phyloP scores from a whole-genome alignment of 2,888 invertebrate genomes.

The Cephus pygmeus region DNA sequence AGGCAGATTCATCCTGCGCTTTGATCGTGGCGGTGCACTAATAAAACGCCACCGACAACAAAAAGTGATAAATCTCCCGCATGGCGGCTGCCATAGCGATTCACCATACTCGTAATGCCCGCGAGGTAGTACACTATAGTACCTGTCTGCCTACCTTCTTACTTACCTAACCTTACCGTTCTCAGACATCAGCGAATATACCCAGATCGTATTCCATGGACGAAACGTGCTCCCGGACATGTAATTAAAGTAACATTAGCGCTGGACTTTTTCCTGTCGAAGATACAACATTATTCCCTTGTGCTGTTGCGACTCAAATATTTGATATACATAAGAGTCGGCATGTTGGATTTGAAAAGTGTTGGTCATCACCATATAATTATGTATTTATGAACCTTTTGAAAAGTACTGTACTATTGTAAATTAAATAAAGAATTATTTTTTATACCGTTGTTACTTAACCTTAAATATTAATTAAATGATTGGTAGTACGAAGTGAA shows the following conservation, averaged over 20 bases:
- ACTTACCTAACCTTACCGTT: neutral
- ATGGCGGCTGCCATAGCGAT: slow-evolving; percentile 20
- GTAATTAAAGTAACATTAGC: slow-evolving; percentile 34
- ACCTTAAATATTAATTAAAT: no score
- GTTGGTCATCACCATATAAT: neutral
- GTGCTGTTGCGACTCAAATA: neutral
- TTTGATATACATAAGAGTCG: neutral
- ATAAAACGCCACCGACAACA: slow-evolving; percentile 19
- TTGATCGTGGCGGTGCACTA: slow-evolving; percentile 6
- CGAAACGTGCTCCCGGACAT: slow-evolving; percentile 22
- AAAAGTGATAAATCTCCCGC: slow-evolving; percentile 34
- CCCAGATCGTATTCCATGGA: neutral
- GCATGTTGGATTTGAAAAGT: neutral
- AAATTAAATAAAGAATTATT: neutral
- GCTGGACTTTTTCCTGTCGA: slow-evolving; percentile 12
- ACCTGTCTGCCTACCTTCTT: neutral
- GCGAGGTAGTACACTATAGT: neutral
- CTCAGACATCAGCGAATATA: neutral
- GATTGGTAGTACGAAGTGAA: no score
- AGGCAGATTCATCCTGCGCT: neutral
- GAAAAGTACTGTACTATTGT: neutral
- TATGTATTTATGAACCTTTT: neutral
- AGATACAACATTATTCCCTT: neutral
- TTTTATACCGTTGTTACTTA: no score
- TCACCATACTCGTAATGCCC: slow-evolving; percentile 27